Percentiles rank a stretch among this genome's conserved stretches.
These are phyloP conservation scores for Dendronephthya gigantea DNA, from an alignment of 64 coral and sea anemone genomes.

Conservation along the genomic window DNA sequence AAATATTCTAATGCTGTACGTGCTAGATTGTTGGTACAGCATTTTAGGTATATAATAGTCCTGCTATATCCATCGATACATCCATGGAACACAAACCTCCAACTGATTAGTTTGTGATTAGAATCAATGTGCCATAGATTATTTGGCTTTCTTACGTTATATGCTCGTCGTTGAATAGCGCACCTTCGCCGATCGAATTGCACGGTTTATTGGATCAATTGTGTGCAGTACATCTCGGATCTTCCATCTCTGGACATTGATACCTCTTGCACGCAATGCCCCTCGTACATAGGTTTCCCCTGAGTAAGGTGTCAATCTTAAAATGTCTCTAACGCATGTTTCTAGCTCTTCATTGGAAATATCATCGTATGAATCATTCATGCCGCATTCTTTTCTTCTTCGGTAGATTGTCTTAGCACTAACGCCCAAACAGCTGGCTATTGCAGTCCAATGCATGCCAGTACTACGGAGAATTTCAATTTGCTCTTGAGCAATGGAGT, in stretches of 20 bases:
- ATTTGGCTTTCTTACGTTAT: background rate
- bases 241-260: conserved; percentile 25
- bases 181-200: background rate
- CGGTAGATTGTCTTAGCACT: too few relatives aligned
- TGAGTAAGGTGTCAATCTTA: conserved; percentile 29
- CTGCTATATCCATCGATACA: conserved; percentile 26
- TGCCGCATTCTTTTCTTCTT: too few relatives aligned
- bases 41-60: background rate
- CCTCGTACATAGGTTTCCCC: conserved; percentile 31
- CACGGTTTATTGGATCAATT: background rate
- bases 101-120: background rate
- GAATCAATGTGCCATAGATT: background rate
- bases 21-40: conserved; percentile 8
- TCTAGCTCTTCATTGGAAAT: conserved; percentile 24
- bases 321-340: conserved; percentile 12
- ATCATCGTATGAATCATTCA: too few relatives aligned
- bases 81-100: background rate
- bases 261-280: background rate
- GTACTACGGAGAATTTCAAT: too few relatives aligned
- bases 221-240: background rate
- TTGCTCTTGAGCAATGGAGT: too few relatives aligned
- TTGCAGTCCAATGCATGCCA: too few relatives aligned
- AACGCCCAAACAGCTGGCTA: too few relatives aligned
- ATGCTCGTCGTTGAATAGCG: background rate
- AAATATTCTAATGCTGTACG: background rate